Evolutionary conservation across 2,888 invertebrate genomes (phyloP), one percentile per base, ranked within the genome.

Genomic region (Hemicrepidius hirtus): DNA sequence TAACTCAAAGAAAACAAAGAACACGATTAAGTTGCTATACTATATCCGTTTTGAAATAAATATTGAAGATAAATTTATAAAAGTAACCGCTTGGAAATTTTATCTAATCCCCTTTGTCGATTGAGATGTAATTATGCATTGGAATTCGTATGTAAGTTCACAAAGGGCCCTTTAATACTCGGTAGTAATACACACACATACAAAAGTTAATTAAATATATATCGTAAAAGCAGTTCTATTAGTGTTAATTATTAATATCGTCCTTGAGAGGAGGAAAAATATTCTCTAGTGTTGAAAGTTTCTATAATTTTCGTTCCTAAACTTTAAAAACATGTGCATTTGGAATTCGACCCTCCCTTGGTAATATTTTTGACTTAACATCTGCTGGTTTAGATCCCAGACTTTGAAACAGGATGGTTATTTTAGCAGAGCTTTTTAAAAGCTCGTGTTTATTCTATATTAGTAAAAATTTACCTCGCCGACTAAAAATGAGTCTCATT

Each of bases 301-400:
- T 60, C 49, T 66, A 46, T 65, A 66, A 66, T 66, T 66, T 60
- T 62, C n/a, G n/a, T n/a, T 71, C 49, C 40, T 1, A 59, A 40
- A 60, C 50, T 35, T 40, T 59, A 67, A 32, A 67, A 41, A 71
- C 71, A 71, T 60, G 57, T 71, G 71, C 65, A 60, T 60, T 66
- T 66, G 60, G 59, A 46, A 49, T 65, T 53, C 66, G 49, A 41
- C 71, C 71, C 71, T 66, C 28, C 59, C 49, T 40, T 71, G 60
- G 65, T 53, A 59, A 41, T 53, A 65, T 66, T 71, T n/a, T 41
- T 53, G 50, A 66, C 62, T n/a, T 40, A 49, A 71, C 71, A 71
- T 71, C 71, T 71, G 71, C 71, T 71, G 66, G 66, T 71, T 71
- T 71, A 35, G 66, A 24, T 65, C 50, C 46, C 20, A 35, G 37